Conservation (phyloP, 92 coral and sea anemone species). For the Epizoanthus ramosus region DNA sequence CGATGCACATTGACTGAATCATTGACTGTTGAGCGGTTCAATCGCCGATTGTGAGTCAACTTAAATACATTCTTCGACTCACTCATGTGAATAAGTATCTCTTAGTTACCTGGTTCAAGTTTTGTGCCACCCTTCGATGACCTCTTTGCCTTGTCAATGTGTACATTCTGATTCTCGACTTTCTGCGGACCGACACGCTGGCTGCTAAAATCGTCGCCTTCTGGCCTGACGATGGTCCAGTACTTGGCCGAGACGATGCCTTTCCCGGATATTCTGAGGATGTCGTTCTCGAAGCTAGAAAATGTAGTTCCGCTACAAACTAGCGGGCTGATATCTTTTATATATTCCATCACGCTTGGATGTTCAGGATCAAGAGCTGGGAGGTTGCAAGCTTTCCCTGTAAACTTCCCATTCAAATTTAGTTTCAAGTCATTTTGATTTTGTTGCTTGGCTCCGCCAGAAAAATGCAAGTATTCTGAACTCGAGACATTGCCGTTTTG, state of each 20-base stretch:
- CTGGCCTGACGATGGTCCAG: constrained; percentile 53
- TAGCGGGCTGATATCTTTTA: constrained; percentile 40
- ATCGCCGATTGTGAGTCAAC: too few species aligned
- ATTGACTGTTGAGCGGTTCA: too few species aligned
- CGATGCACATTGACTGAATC: too few species aligned
- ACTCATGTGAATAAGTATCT: too few species aligned
- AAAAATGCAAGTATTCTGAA: too few species aligned
- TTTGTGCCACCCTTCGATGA: background rate
- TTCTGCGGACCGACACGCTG: constrained; percentile 50
- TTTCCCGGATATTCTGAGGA: constrained; percentile 53
- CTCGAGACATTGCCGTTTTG: too few species aligned
- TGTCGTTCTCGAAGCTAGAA: constrained; percentile 64
- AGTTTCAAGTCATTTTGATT: too few species aligned
- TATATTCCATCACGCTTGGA: constrained; percentile 41
- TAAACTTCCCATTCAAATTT: too few species aligned
- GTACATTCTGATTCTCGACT: constrained; percentile 23
- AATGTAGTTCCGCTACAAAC: constrained; percentile 26
- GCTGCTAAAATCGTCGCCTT: constrained; percentile 53
- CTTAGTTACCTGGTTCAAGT: constrained; percentile 28
- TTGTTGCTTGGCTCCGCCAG: too few species aligned
- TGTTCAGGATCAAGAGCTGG: constrained; percentile 50
- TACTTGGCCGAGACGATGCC: constrained; percentile 60
- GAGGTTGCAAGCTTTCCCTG: constrained; percentile 37
- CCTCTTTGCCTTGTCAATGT: background rate
- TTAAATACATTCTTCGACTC: too few species aligned